A percentile compares a stretch with the other conserved stretches of the same genome.
phyloP scores from a whole-genome alignment of 2,113 vertebrate species.

The Syngnathus typhle region DNA sequence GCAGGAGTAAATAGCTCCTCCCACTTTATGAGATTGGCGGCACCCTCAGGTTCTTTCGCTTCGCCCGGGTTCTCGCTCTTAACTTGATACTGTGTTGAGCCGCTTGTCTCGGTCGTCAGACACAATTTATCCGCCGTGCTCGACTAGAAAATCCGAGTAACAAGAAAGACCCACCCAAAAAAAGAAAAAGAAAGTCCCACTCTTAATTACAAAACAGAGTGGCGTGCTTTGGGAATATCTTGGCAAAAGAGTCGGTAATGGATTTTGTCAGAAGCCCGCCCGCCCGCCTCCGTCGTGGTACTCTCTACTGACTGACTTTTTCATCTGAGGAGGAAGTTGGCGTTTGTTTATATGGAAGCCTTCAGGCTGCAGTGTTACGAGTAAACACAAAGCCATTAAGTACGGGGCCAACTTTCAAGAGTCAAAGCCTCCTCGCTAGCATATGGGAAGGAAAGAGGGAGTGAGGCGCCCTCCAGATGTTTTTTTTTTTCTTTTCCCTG shows the following conservation, averaged over 20 bases:
- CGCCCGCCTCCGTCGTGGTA: conserved; percentile 22
- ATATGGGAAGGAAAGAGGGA: conserved; percentile 37
- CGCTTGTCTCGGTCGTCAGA: conserved; percentile 51
- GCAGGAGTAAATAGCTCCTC: conserved; percentile 23
- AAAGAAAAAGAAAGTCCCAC: conserved; percentile 26
- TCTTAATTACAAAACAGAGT: conserved; percentile 62
- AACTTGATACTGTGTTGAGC: conserved; percentile 45
- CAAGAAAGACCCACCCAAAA: conserved; percentile 13
- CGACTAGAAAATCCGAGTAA: conserved; percentile 16
- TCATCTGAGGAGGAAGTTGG: conserved; percentile 8
- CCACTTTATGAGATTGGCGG: neutral
- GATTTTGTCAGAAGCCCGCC: conserved; percentile 49
- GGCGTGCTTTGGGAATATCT: conserved; percentile 58
- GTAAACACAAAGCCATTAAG: conserved; percentile 31
- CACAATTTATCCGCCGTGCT: conserved; percentile 54
- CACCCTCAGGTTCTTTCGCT: neutral
- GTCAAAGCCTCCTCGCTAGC: conserved; percentile 23
- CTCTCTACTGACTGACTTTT: conserved; percentile 5
- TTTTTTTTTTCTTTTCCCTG: conserved; percentile 17
- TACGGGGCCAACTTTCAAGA: conserved; percentile 17
- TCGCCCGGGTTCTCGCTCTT: conserved; percentile 20
- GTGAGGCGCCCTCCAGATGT: conserved; percentile 35
- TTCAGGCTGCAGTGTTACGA: conserved; percentile 26
- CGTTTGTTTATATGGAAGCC: conserved; percentile 31
- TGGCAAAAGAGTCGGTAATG: conserved; percentile 52